Base-by-base conservation (phyloP, 2,113 vertebrate species). In the Thalassoma bifasciatum region DNA sequence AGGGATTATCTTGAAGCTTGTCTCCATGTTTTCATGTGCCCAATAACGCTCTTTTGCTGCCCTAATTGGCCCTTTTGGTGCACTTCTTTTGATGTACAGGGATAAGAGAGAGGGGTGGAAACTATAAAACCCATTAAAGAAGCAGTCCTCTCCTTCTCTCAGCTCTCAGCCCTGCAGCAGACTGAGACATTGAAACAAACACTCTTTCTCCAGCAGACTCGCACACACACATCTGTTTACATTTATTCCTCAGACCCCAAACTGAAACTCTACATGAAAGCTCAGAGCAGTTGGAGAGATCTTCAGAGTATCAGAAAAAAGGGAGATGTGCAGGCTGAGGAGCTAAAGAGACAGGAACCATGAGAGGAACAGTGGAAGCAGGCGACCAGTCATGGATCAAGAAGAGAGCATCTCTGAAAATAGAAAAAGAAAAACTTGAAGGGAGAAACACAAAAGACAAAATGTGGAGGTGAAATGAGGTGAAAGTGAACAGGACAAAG, bases 11-110 rank as follows among this genome's bases (percentile, higher is more conserved):
- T 70, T 76, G 47, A 62, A 81, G 61, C 9, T 16, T 10, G 2
- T 83, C 74, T 85, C 83, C 38, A 61, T 81, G 76, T 82, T 77
- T 59, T 69, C 61, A 79, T 69, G 76, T 60, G 62, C 53, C 64
- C 81, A 80, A 78, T 84, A 83, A 90, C 78, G 84, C 76, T 84
- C 12, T 82, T 89, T 85, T 86, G 71, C 88, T 46, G 61, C 77
- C 50, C 82, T 91, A 92, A 91, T 90, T 90, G 83, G 87, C 66
- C 58, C 80, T 88, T 90, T 85, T 78, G 72, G 82, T 80, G 84
- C 54, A 68, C 38, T 79, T 86, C 89, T 88, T 91, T 88, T 91
- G 87, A 91, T 91, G 88, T 88, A 61, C 22, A 4, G 14, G 82
- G 81, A 79, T 69, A 67, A 79, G 78, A 72, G 75, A 79, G 88